Evolutionary conservation across 1,140 invertebrate species (phyloP), one percentile per base, ranked within the genome.

Genomic region (Temnothorax longispinosus): DNA sequence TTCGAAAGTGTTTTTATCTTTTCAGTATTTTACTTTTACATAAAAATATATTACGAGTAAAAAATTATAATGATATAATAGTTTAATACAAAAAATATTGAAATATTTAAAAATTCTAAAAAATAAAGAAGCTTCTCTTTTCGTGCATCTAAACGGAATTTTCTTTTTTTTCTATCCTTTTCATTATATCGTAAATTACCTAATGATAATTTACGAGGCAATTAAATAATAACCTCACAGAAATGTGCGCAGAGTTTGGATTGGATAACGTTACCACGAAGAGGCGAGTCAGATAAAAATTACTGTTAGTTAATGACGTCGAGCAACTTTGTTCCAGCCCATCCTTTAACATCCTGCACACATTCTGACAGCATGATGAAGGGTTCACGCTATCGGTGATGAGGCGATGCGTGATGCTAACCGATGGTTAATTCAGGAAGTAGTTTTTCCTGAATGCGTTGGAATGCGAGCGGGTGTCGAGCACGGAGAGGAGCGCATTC

Each of bases 371-470:
- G 27, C 32, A 8, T 54, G 47, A 81, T 81, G 38, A 71, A 54
- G 38, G 44, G 32, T 52, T 52, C 15, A n/a, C 21, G 21, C n/a
- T 21, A 41, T 52, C 44, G 11, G 5, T 10, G 50, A 44, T 32
- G 32, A 80, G 21, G 35, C 41, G 21, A 50, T 41, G 38, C 65
- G 38, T 32, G 64, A 69, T 54, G 15, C 13, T 71, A 69, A 65
- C 58, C 11, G 47, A 81, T 13, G 50, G 47, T 81, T 69, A 52
- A 80, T 21, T 41, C 77, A 44, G 50, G 65, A 81, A 81, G n/a
- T 13, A 18, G 64, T 41, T 69, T 71, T 81, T 69, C 11, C n/a
- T 18, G n/a, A 15, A 8, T 8, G 10, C 41, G n/a, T 38, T 35
- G 32, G 35, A 81, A 72, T 56, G 21, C 50, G 10, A 81, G 15